phyloP scores from a whole-genome alignment of 35 echinoderm and acorn worm genomes.

The Apostichopus japonicus region DNA sequence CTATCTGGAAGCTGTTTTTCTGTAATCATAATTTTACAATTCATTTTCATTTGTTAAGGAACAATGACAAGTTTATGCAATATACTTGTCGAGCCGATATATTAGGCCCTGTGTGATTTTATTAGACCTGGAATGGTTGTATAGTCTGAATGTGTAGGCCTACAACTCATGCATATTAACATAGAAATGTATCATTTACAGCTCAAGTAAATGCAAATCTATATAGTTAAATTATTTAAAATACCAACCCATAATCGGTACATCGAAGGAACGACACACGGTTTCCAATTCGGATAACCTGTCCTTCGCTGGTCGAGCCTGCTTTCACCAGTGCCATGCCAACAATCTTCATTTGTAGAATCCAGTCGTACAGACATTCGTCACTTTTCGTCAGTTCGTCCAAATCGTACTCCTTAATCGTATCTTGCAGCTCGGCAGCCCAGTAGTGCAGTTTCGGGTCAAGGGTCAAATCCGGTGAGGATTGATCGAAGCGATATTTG shows the following conservation, averaged over 20 bases:
- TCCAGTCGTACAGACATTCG: conserved; percentile 66
- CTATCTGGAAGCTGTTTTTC: too few relatives aligned
- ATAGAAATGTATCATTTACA: too few relatives aligned
- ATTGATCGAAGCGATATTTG: conserved; percentile 66
- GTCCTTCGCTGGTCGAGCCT: conserved; percentile 49
- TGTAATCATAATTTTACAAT: too few relatives aligned
- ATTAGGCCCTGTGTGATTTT: too few relatives aligned
- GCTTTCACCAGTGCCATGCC: conserved; percentile 61
- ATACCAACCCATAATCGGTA: conserved; percentile 70
- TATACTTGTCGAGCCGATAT: too few relatives aligned
- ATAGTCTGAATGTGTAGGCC: too few relatives aligned
- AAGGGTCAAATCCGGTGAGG: conserved; percentile 53
- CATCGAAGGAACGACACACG: conserved; percentile 58
- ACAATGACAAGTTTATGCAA: too few relatives aligned
- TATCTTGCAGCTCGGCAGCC: conserved; percentile 40
- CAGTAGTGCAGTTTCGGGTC: conserved; percentile 64
- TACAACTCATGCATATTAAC: too few relatives aligned
- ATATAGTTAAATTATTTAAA: not conserved
- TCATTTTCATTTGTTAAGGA: too few relatives aligned
- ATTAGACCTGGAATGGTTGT: too few relatives aligned
- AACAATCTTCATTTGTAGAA: conserved; percentile 63
- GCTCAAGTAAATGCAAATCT: not conserved
- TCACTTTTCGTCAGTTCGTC: conserved; percentile 65
- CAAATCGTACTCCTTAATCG: conserved; percentile 47
- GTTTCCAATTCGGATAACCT: conserved; percentile 68